Conservation (phyloP, 1,140 invertebrate genomes). For the Ostrea edulis region DNA sequence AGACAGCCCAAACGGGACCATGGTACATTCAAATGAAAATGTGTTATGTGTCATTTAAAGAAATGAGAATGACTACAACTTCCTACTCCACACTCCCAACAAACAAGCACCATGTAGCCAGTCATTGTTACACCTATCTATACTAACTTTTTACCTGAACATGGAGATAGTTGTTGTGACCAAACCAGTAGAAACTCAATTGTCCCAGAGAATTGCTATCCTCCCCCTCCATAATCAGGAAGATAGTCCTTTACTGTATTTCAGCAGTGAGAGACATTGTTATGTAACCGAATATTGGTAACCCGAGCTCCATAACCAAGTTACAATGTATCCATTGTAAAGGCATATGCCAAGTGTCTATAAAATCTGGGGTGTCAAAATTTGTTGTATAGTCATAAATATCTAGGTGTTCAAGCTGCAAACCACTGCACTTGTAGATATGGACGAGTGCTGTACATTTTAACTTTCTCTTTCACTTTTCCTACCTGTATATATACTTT, state of each 20-base stretch:
- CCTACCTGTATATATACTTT: background rate
- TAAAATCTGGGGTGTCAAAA: background rate
- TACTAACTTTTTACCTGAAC: background rate
- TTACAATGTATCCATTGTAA: background rate
- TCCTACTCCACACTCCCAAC: too few species aligned
- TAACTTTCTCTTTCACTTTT: background rate
- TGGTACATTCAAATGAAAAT: too few species aligned
- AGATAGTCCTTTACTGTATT: background rate
- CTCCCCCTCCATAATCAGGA: background rate
- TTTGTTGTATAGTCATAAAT: slow-evolving; percentile 4
- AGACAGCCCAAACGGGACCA: too few species aligned
- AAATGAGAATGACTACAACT: too few species aligned
- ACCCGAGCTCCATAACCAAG: background rate
- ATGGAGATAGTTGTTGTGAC: background rate
- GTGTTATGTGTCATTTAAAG: too few species aligned
- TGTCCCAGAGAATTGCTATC: background rate
- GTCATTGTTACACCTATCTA: too few species aligned
- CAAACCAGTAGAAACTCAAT: slow-evolving; percentile 9
- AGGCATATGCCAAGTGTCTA: background rate
- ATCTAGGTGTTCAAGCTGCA: background rate
- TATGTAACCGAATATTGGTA: background rate
- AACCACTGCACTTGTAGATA: background rate
- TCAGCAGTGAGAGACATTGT: background rate
- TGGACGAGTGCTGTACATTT: background rate
- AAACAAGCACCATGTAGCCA: too few species aligned